Percentiles rank a stretch among this genome's conserved stretches.
Evolutionary conservation across 2,888 invertebrate genomes (phyloP).

Genomic region (Villa cingulata): DNA sequence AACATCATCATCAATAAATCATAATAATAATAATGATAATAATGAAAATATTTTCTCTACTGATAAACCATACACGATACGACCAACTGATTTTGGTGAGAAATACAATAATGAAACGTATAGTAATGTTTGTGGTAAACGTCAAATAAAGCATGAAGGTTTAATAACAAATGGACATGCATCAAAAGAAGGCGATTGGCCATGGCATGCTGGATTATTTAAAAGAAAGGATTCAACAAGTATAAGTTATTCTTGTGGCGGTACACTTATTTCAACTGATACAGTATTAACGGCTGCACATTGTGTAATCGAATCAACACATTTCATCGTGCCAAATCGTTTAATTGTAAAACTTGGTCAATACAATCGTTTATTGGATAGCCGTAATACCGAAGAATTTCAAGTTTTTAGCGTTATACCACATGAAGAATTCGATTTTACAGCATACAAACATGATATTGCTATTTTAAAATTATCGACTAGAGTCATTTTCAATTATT

Average conservation of each 20-base stretch:
- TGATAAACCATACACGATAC: background rate
- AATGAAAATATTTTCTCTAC: background rate
- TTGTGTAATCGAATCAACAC: slow-evolving; percentile 25
- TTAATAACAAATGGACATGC: slow-evolving; percentile 30
- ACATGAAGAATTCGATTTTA: slow-evolving; percentile 6
- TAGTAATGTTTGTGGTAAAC: slow-evolving; percentile 6
- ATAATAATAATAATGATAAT: background rate
- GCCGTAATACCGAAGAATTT: slow-evolving; percentile 26
- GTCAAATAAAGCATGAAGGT: slow-evolving; percentile 10
- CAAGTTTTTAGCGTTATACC: slow-evolving; percentile 6
- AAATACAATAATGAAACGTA: background rate
- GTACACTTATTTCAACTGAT: slow-evolving; percentile 29
- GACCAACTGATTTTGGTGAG: background rate
- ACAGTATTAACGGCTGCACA: slow-evolving; percentile 28
- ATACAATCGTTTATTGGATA: slow-evolving; percentile 29
- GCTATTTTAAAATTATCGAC: slow-evolving; percentile 28
- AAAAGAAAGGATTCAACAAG: slow-evolving; percentile 1
- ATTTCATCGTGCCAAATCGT: slow-evolving; percentile 22
- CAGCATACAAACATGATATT: slow-evolving; percentile 23
- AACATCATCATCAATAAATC: background rate
- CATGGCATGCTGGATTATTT: slow-evolving; percentile 36
- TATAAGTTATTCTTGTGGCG: slow-evolving; percentile 27
- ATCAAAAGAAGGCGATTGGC: slow-evolving; percentile 36
- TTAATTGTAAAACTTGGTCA: slow-evolving; percentile 28
- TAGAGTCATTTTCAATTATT: slow-evolving; percentile 25